phyloP scores from a whole-genome alignment of 2,888 invertebrate genomes.

The Kryphioiulus occultus region DNA sequence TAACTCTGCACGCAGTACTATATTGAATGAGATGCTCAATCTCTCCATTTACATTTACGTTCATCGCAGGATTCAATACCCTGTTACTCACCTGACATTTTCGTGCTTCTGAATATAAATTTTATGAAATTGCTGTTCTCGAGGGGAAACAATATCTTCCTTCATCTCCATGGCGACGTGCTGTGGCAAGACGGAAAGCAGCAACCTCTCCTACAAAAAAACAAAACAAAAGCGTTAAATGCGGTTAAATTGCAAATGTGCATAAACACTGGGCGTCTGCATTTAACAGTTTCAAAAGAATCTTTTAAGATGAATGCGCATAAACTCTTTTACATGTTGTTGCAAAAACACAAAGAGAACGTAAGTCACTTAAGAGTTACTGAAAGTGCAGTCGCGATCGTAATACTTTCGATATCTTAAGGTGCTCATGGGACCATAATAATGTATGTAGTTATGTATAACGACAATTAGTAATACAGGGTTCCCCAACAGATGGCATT shows the following conservation, averaged over 20 bases:
- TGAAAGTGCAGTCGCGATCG: no score
- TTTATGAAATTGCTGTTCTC: slow-evolving; percentile 91
- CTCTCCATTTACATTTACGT: background rate
- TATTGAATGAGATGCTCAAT: background rate
- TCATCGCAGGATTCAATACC: background rate
- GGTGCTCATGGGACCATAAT: no score
- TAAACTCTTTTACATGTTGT: no score
- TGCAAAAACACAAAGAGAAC: no score
- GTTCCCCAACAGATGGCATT: no score
- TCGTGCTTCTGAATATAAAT: slow-evolving; percentile 94
- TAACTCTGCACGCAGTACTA: background rate
- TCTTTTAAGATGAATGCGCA: no score
- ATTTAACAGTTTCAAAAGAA: no score
- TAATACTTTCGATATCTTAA: no score
- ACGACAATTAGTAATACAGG: no score
- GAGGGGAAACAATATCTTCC: slow-evolving; percentile 87
- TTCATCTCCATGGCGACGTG: slow-evolving; percentile 95
- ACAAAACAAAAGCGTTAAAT: background rate
- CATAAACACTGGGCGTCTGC: no score
- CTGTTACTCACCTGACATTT: slow-evolving; percentile 81
- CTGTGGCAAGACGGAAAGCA: slow-evolving; percentile 86
- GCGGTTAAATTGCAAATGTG: background rate
- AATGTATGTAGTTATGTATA: no score
- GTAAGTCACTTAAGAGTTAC: no score
- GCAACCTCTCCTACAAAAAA: slow-evolving; percentile 75